A percentile compares a stretch with the other conserved stretches of the same genome.
phyloP scores from a whole-genome alignment of 2,888 invertebrate species.

The Sphecodes monilicornis region DNA sequence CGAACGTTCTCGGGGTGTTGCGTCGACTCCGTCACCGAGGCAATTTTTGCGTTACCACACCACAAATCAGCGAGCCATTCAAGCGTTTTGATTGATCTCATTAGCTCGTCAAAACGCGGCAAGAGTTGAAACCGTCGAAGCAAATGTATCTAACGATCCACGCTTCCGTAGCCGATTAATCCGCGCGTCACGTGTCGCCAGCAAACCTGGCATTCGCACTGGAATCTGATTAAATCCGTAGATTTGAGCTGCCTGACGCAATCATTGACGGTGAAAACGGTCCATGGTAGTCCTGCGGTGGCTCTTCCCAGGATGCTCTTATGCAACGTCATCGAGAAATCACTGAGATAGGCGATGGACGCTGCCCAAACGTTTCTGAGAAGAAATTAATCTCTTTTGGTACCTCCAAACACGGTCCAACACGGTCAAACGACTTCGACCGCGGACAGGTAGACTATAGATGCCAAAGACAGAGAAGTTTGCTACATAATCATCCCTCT shows the following conservation, averaged over 20 bases:
- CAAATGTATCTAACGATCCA: conserved; percentile 54
- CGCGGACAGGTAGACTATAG: no score
- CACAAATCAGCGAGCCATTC: conserved; percentile 27
- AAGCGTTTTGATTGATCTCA: conserved; percentile 51
- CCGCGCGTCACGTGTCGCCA: conserved; percentile 46
- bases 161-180: conserved; percentile 44
- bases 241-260: not conserved
- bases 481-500: no score
- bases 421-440: no score
- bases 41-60: not conserved
- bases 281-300: not conserved
- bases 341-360: not conserved
- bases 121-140: conserved; percentile 25
- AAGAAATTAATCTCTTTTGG: no score
- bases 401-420: no score
- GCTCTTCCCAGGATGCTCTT: not conserved
- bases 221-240: conserved; percentile 28
- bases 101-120: conserved; percentile 48
- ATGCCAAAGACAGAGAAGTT: no score
- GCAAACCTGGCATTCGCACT: conserved; percentile 20
- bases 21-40: not conserved
- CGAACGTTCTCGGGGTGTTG: not conserved
- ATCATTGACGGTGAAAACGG: not conserved
- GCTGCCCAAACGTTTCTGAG: not conserved
- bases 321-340: not conserved